A percentile compares a stretch with the other conserved stretches of the same genome.
These are phyloP conservation scores for Chondrilla cf. caribensis DNA, from an alignment of 37 sponge, comb jelly and placozoan species.

Conservation along the genomic window DNA sequence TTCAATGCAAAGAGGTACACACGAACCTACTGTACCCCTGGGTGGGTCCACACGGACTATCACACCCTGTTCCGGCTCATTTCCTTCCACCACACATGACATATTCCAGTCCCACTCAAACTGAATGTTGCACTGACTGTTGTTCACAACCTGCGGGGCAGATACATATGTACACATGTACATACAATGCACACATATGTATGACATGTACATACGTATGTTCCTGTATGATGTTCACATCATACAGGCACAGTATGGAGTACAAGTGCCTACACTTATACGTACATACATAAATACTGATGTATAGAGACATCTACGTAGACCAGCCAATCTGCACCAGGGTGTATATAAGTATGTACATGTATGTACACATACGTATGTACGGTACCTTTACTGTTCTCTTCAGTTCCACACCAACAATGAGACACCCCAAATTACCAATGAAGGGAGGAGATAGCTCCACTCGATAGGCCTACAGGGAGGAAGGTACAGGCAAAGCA, in stretches of 20 bases:
- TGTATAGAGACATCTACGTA: no score
- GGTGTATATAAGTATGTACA: no score
- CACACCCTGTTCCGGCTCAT: not conserved
- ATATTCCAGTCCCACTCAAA: slow-evolving; percentile 39
- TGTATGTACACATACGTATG: not conserved
- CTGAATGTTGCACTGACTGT: slow-evolving; percentile 30
- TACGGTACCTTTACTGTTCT: slow-evolving; percentile 35
- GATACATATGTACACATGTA: not conserved
- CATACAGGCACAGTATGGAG: no score
- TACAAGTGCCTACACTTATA: no score
- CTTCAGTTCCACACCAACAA: slow-evolving; percentile 2
- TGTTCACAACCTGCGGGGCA: slow-evolving; percentile 53
- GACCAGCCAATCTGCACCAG: no score
- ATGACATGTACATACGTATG: no score
- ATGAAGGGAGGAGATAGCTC: slow-evolving; percentile 39
- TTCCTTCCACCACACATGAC: not conserved
- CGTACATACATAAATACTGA: no score
- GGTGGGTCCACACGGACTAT: slow-evolving; percentile 38
- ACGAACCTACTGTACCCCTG: slow-evolving; percentile 47
- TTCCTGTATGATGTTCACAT: no score
- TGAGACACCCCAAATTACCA: slow-evolving; percentile 20
- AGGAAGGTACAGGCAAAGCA: not conserved
- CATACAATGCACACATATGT: not conserved
- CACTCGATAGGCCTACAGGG: slow-evolving; percentile 34
- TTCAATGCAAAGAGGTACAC: not conserved